Conservation (phyloP, 2,113 vertebrate species). For the Anthoscopus minutus region DNA sequence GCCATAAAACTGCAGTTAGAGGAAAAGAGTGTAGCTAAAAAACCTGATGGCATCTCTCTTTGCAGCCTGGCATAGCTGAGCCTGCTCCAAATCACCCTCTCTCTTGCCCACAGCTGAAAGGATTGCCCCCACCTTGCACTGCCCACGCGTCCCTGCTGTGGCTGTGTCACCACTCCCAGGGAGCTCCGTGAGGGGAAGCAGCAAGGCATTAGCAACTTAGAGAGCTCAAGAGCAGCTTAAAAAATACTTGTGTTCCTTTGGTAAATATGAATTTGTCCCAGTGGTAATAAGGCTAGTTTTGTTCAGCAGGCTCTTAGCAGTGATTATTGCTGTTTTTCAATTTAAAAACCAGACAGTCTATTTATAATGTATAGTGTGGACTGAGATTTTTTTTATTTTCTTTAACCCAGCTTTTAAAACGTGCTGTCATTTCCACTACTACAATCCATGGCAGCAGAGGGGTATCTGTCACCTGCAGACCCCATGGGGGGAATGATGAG, state of each 20-base stretch:
- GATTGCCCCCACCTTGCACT: neutral
- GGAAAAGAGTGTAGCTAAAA: neutral
- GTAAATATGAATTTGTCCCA: conserved; percentile 24
- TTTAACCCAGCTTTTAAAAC: neutral
- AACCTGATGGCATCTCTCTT: neutral
- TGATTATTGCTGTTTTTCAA: conserved; percentile 34
- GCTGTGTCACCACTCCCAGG: neutral
- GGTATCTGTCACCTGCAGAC: neutral
- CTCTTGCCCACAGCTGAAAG: neutral
- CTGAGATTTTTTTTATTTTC: neutral
- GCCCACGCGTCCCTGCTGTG: neutral
- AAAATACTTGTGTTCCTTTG: conserved; percentile 31
- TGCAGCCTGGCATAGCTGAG: neutral
- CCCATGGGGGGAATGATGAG: neutral
- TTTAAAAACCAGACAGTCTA: conserved; percentile 35
- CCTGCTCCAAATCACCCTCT: neutral
- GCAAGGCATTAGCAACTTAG: neutral
- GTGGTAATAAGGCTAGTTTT: conserved; percentile 42
- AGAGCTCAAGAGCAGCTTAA: conserved; percentile 22
- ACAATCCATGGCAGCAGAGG: neutral
- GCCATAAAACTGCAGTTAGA: neutral
- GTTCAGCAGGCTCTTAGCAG: conserved; percentile 40
- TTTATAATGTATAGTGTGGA: conserved; percentile 45
- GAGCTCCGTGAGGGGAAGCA: neutral
- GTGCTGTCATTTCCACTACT: neutral